Evolutionary conservation across 2,888 invertebrate species (phyloP).

Genomic region (Drosophila hamatofila): DNA sequence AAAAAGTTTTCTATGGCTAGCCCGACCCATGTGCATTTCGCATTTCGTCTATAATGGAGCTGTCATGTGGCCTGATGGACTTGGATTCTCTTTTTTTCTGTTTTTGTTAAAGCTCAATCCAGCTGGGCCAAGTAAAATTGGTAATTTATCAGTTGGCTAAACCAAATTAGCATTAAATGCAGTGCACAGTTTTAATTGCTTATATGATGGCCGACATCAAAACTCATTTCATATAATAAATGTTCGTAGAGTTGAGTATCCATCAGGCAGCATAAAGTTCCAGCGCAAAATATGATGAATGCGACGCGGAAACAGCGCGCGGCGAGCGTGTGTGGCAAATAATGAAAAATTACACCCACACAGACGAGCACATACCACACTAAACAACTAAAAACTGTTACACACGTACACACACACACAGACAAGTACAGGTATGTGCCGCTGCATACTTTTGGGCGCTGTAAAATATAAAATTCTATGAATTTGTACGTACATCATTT

Average conservation of each 20-base stretch:
- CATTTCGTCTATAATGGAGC: conserved; percentile 60
- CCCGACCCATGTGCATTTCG: conserved; percentile 23
- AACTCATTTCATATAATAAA: background rate
- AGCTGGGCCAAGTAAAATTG: conserved; percentile 12
- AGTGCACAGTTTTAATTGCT: conserved; percentile 46
- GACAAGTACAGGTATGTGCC: conserved; percentile 8
- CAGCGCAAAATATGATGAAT: conserved; percentile 64
- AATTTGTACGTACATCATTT: conserved; percentile 83
- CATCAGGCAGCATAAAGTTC: conserved; percentile 42
- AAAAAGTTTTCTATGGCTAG: conserved; percentile 59
- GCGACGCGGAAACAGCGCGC: conserved; percentile 53
- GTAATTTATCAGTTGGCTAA: conserved; percentile 33
- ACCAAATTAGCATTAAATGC: conserved; percentile 45
- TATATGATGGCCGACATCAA: conserved; percentile 20
- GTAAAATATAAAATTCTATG: conserved; percentile 84
- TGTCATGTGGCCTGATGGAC: conserved; percentile 58
- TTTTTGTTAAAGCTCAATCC: background rate
- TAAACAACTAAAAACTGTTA: conserved; percentile 66
- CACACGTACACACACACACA: conserved; percentile 23
- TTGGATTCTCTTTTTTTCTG: background rate
- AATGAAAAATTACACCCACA: conserved; percentile 69
- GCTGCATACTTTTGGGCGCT: conserved; percentile 76
- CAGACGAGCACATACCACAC: conserved; percentile 22
- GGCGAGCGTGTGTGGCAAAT: conserved; percentile 58
- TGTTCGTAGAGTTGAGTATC: conserved; percentile 28